These are phyloP conservation scores for Stenodema calcarata DNA, from an alignment of 2,888 invertebrate genomes.

Conservation along the genomic window DNA sequence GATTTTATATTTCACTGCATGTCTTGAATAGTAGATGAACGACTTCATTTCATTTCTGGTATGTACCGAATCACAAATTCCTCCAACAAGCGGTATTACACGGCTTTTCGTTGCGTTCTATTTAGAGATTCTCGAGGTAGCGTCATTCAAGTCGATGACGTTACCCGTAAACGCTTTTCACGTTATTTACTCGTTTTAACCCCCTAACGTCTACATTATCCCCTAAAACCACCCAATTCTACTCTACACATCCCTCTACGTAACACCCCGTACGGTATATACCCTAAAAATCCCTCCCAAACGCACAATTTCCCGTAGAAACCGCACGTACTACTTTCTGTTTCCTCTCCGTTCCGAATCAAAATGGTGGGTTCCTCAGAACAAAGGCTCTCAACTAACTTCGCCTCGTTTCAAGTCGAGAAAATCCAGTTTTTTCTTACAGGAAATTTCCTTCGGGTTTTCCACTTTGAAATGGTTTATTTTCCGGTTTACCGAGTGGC, in stretches of 20 bases:
- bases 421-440: background rate
- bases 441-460: background rate
- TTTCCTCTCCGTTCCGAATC: slow-evolving; percentile 52
- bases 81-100: background rate
- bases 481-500: background rate
- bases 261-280: background rate
- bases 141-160: slow-evolving; percentile 55
- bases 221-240: background rate
- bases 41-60: background rate
- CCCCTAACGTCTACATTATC: background rate
- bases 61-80: background rate
- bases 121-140: slow-evolving; percentile 54
- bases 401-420: background rate
- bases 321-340: slow-evolving; percentile 48
- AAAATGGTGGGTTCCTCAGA: slow-evolving; percentile 55
- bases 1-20: background rate
- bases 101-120: background rate
- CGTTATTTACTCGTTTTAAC: background rate
- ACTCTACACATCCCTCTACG: background rate
- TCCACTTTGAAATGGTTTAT: background rate
- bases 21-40: background rate
- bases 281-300: background rate
- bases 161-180: slow-evolving; percentile 47
- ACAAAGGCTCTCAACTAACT: background rate
- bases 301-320: slow-evolving; percentile 25